Evolutionary conservation across 2,888 invertebrate species (phyloP).

Genomic region (Pheosia gnoma): DNA sequence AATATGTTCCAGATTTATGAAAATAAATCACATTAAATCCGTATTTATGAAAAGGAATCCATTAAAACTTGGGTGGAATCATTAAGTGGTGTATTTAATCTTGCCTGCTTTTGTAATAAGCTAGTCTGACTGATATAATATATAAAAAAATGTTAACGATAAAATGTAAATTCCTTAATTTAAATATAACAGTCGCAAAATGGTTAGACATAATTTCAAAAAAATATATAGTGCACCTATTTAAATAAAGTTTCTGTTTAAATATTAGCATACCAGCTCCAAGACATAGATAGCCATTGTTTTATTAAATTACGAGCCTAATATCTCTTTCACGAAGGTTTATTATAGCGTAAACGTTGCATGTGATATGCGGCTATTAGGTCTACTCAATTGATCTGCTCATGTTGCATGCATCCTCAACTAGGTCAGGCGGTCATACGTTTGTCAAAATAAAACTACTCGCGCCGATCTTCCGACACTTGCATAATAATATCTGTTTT

Average conservation of each 20-base stretch:
- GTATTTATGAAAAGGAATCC: too few species aligned
- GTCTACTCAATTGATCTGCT: not conserved
- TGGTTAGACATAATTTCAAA: too few species aligned
- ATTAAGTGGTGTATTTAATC: too few species aligned
- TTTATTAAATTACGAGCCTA: conserved; percentile 23
- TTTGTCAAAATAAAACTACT: not conserved
- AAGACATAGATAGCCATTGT: conserved; percentile 14
- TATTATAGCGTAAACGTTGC: not conserved
- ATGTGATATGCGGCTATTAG: not conserved
- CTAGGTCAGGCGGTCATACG: not conserved
- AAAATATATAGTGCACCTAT: not conserved
- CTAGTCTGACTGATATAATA: too few species aligned
- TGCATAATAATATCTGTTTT: too few species aligned
- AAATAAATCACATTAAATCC: too few species aligned
- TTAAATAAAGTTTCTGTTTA: conserved; percentile 15
- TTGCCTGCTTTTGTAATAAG: too few species aligned
- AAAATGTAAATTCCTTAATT: too few species aligned
- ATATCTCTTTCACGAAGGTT: conserved; percentile 22
- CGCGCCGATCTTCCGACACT: not conserved
- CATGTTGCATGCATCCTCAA: not conserved
- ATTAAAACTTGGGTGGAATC: too few species aligned
- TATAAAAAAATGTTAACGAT: too few species aligned
- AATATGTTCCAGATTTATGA: too few species aligned
- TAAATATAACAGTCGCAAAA: too few species aligned
- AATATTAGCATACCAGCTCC: conserved; percentile 9